Base-by-base conservation (phyloP, 2,888 invertebrate genomes). In the Megaustenia siamemsis region DNA sequence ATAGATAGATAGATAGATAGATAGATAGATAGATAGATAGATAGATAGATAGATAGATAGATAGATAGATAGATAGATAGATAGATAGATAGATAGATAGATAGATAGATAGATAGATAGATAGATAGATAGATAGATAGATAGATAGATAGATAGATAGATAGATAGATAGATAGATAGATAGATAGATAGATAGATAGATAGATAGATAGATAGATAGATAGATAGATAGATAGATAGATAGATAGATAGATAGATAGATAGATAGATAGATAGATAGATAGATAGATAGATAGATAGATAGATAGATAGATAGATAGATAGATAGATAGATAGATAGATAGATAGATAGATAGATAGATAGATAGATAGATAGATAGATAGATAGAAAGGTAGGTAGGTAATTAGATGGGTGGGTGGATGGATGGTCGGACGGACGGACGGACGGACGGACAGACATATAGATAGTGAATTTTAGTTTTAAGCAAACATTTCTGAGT, bases 181-280 rank as follows among this genome's bases (percentile, higher is more conserved):
- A 56, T 3, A 56, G 56, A 56, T 3, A 56, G 56, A 56, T 3
- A 56, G 56, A 56, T 3, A 56, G 56, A 56, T 3, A 56, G 56
- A 56, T 3, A 56, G 56, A 56, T 3, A 56, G 56, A 56, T 3
- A 56, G 56, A 56, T 3, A 56, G 56, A 56, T 3, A 56, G 56
- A 56, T 3, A 56, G 56, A 56, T 56, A 56, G 56, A 56, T 56
- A 56, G 56, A 56, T 56, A 56, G 56, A 56, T 56, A 56, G 56
- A 56, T 56, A 56, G 56, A 56, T 56, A 56, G 56, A 56, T 56
- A 56, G 56, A 56, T 56, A 56, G 56, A 56, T 56, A 56, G 56
- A 56, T 56, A 56, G 56, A 56, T 56, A 56, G 56, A 56, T 56
- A 56, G 56, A 56, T 56, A 56, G 56, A 56, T 56, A 56, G 56